Evolutionary conservation across 2,797 vertebrate species (phyloP), one percentile per base, ranked within the genome.

Genomic region (Gila robusta): DNA sequence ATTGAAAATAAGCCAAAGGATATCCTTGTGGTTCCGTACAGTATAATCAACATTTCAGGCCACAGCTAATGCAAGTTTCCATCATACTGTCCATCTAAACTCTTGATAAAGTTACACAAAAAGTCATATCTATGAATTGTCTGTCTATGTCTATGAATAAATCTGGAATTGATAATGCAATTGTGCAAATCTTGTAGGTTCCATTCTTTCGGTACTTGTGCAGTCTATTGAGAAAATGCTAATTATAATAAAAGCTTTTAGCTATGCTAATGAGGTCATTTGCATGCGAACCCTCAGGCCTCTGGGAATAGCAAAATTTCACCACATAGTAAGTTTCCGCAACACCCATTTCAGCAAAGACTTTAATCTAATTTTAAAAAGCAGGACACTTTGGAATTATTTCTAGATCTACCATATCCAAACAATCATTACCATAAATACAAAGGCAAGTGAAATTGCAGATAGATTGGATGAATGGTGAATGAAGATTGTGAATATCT

Each of bases 361-460:
- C 91, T 94, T 93, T 93, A 94, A 95, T 95, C 92, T 91, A 88
- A 93, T 93, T 95, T 93, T 94, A 91, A 92, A 95, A 94, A 93
- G 92, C 89, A 93, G 91, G 83, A 93, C 91, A 88, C 89, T 93
- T 91, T 88, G 89, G 92, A 95, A 94, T 95, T 93, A 94, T 93
- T 94, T 93, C 62, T 41, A 90, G 94, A 94, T 94, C 89, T 86
- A 84, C 91, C 90, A 93, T 91, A 94, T 92, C 93, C 93, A 94
- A 95, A 95, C 94, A 94, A 91, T 92, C 89, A 96, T 95, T 96
- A 92, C 91, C 95, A 96, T 96, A 94, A 93, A 94, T 89, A 94
- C 92, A 95, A 95, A 95, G 94, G 92, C 91, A 92, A 93, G 88
- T 93, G 87, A 91, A 92, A 93, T 92, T 91, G 89, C 91, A 91